These are phyloP conservation scores for Pseudomyrmex pallidus DNA, from an alignment of 1,140 invertebrate species.

Conservation along the genomic window DNA sequence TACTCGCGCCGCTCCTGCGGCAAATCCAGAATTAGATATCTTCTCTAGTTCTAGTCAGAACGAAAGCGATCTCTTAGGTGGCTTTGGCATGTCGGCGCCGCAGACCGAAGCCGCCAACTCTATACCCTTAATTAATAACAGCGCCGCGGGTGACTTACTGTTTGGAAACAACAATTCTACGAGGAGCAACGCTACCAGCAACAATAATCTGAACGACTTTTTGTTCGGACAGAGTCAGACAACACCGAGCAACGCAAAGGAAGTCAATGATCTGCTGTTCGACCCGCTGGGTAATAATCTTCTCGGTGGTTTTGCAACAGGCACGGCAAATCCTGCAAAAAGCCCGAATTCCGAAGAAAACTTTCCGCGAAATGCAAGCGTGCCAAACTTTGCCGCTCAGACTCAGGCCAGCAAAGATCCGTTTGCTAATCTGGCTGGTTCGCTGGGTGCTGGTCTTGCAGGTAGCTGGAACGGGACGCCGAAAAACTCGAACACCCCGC, in stretches of 20 bases:
- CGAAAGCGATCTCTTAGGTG: constrained; percentile 87
- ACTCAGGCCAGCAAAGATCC: constrained; percentile 84
- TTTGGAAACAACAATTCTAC: constrained; percentile 71
- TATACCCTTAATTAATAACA: constrained; percentile 70
- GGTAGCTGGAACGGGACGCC: constrained; percentile 83
- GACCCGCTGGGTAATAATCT: constrained; percentile 80
- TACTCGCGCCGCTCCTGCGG: constrained; percentile 48
- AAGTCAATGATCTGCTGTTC: constrained; percentile 75
- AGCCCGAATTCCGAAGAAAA: constrained; percentile 77
- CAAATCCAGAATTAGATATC: constrained; percentile 77
- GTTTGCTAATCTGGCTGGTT: constrained; percentile 85
- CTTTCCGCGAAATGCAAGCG: constrained; percentile 87
- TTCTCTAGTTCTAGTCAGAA: constrained; percentile 78
- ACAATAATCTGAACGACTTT: constrained; percentile 72
- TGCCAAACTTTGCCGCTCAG: constrained; percentile 86
- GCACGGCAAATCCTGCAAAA: constrained; percentile 63
- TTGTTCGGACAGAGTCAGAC: constrained; percentile 74
- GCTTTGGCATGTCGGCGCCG: constrained; percentile 83
- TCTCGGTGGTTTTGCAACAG: constrained; percentile 72
- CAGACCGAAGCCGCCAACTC: constrained; percentile 68
- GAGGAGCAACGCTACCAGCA: constrained; percentile 36
- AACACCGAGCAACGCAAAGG: constrained; percentile 34
- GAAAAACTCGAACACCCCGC: constrained; percentile 81
- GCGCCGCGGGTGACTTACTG: constrained; percentile 70
- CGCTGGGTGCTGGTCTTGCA: constrained; percentile 79